These are phyloP conservation scores for Notarius lentiginosus DNA, from an alignment of 2,113 vertebrate species.

Conservation along the genomic window DNA sequence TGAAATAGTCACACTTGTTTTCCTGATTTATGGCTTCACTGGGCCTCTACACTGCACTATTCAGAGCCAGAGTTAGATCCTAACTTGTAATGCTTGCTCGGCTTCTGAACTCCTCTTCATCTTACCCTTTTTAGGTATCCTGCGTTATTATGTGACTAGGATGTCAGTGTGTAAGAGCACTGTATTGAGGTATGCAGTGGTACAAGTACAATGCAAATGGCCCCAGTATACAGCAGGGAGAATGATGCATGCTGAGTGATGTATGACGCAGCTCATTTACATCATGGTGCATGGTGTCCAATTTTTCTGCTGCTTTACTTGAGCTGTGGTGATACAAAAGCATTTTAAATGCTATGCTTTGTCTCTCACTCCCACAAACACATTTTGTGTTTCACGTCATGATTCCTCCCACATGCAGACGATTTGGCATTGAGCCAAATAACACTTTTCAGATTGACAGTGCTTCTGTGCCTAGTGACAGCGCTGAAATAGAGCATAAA, in stretches of 20 bases:
- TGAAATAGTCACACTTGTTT: constrained; percentile 39
- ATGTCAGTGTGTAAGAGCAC: constrained; percentile 12
- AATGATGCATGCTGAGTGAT: constrained; percentile 10
- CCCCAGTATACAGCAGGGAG: neutral
- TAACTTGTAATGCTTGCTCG: constrained; percentile 28
- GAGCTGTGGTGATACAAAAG: constrained; percentile 11
- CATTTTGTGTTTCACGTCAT: constrained; percentile 6
- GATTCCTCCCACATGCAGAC: neutral
- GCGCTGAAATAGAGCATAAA: constrained; percentile 13
- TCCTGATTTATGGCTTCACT: constrained; percentile 29
- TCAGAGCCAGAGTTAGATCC: constrained; percentile 24
- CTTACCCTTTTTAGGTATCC: constrained; percentile 16
- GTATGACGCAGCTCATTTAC: neutral
- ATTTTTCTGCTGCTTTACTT: constrained; percentile 6
- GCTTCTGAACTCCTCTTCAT: constrained; percentile 29
- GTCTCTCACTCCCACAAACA: neutral
- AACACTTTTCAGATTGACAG: constrained; percentile 22
- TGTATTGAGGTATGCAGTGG: constrained; percentile 6
- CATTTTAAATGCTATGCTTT: neutral
- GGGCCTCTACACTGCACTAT: constrained; percentile 47
- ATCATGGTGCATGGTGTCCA: neutral
- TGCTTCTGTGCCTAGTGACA: constrained; percentile 23
- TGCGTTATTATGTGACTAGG: neutral
- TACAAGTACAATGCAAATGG: neutral
- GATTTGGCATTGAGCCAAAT: constrained; percentile 34